These are phyloP conservation scores for Sebastiscus tertius DNA, from an alignment of 2,797 vertebrate genomes.

Conservation along the genomic window DNA sequence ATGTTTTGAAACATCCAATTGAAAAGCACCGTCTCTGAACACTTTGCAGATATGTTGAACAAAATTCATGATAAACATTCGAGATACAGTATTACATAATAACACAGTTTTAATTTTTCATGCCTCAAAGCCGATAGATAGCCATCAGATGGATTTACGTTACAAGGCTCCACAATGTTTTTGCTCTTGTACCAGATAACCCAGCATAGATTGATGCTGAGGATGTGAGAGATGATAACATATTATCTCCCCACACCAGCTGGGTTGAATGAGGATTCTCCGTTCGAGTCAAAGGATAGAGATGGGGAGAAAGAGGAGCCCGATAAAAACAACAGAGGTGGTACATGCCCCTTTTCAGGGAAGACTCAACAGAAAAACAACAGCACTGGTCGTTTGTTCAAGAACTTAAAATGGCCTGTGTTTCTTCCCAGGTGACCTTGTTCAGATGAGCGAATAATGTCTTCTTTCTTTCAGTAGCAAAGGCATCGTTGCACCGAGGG, in stretches of 20 bases:
- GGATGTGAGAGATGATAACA: slow-evolving; percentile 47
- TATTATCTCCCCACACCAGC: slow-evolving; percentile 47
- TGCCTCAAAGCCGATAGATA: neutral
- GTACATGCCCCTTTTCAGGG: slow-evolving; percentile 1
- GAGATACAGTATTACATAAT: neutral
- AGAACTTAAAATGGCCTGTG: neutral
- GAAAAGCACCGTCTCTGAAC: neutral
- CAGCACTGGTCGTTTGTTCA: neutral
- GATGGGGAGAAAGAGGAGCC: slow-evolving; percentile 20
- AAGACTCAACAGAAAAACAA: slow-evolving; percentile 10
- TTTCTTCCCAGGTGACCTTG: slow-evolving; percentile 5
- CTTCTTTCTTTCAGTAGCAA: neutral
- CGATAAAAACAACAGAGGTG: slow-evolving; percentile 25
- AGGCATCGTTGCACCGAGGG: neutral
- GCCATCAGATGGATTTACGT: slow-evolving; percentile 27
- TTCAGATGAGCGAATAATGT: neutral
- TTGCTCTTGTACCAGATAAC: slow-evolving; percentile 45
- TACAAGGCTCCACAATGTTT: slow-evolving; percentile 27
- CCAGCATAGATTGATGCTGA: slow-evolving; percentile 35
- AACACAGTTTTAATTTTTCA: neutral
- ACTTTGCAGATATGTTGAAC: neutral
- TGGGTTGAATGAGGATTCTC: slow-evolving; percentile 48
- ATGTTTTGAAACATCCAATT: neutral
- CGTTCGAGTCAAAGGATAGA: slow-evolving; percentile 37
- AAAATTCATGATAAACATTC: neutral